These are phyloP conservation scores for Semibalanus balanoides DNA, from an alignment of 1,140 invertebrate species.

Conservation along the genomic window DNA sequence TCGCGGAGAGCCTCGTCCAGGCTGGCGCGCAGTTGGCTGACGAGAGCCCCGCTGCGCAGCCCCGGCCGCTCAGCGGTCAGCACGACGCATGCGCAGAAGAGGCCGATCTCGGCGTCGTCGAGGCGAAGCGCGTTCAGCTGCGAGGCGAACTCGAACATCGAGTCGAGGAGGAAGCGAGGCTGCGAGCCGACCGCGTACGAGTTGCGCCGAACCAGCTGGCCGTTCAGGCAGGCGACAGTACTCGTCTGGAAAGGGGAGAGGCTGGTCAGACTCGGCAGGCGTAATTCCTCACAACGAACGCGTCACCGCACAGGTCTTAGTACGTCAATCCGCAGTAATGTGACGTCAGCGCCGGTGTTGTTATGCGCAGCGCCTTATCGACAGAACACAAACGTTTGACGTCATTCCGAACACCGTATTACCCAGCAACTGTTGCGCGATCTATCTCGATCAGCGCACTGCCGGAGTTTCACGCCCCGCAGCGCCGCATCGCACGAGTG, in stretches of 20 bases:
- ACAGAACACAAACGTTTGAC: too few species aligned
- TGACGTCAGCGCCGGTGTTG: too few species aligned
- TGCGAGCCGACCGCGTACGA: conserved; percentile 64
- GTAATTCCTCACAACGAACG: too few species aligned
- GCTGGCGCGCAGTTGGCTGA: conserved; percentile 81
- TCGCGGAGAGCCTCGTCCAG: conserved; percentile 69
- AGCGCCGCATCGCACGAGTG: too few species aligned
- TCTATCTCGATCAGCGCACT: too few species aligned
- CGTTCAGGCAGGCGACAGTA: conserved; percentile 75
- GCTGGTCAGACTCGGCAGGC: too few species aligned
- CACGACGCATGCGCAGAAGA: conserved; percentile 88
- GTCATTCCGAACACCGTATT: too few species aligned
- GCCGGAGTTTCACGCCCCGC: too few species aligned
- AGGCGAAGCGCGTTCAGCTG: conserved; percentile 77
- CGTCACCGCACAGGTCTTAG: too few species aligned
- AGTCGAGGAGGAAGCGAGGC: conserved; percentile 85
- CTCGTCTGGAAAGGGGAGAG: conserved; percentile 10
- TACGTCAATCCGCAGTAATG: too few species aligned
- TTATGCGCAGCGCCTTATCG: too few species aligned
- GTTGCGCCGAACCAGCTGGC: conserved; percentile 75
- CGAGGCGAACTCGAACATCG: conserved; percentile 94
- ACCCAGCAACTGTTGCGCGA: too few species aligned
- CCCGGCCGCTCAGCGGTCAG: conserved; percentile 85
- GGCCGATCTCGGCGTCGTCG: conserved; percentile 78
- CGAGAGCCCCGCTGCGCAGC: conserved; percentile 73